Base-by-base conservation (phyloP, 2,888 invertebrate species). In the Blera fallax region DNA sequence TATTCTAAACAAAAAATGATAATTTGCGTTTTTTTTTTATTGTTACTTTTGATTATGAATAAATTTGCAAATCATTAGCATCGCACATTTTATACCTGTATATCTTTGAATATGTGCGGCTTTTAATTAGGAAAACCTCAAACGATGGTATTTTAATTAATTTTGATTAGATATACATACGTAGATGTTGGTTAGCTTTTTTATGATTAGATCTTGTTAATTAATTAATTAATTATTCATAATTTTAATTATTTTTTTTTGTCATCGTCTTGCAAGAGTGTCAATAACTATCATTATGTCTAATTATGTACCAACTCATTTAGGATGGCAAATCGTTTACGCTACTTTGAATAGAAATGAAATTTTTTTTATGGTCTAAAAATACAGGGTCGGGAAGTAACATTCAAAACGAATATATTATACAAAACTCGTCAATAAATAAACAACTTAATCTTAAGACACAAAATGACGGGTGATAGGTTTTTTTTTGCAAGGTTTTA, bases 11-110 rank as follows among this genome's bases (percentile, higher is more conserved):
- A 21, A 50, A 37, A 34, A 60, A 21, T 16, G 18, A 34, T 56
- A 52, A 54, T 72, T 78, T 72, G 60, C 32, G 32, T 77, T 11
- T 72, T 34, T 64, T 29, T 72, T 34, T 64, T 29, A 62, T 78
- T 64, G 70, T 56, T 70, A 50, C 48, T 50, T 29, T 79, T 79
- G 62, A 70, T 62, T 79, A 52, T 79, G 78, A 79, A 79, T 79
- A 72, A 79, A 79, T 79, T 79, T 64, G 70, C 78, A 70, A 67
- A 45, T 43, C 78, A 79, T 70, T 54, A 69, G 21, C 16, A n/a
- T 8, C 24, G n/a, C 48, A 45, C 24, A 65, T 43, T 64, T 45
- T 32, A 56, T 32, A 62, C 37, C 8, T 34, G 10, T 34, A 4
- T 0, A 21, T 10, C 0, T 64, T 21, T 48, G 27, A 37, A 14